A percentile compares a stretch with the other conserved stretches of the same genome.
Evolutionary conservation across 2,888 invertebrate genomes (phyloP).

Genomic region (Petrophora chlorosata): DNA sequence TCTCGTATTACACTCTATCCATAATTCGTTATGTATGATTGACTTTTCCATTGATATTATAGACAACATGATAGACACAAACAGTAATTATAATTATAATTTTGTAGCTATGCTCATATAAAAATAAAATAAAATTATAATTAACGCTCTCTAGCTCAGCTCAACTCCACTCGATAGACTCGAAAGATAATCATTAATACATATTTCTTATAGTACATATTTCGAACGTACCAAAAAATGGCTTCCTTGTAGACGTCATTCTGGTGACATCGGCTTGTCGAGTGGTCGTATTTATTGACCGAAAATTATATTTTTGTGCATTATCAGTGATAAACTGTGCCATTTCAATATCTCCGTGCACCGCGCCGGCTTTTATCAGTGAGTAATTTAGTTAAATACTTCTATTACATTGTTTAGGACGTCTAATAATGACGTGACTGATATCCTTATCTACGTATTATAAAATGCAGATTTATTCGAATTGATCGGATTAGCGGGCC

Average conservation of each 20-base stretch:
- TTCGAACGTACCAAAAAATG: slow-evolving; percentile 35
- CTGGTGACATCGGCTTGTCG: slow-evolving; percentile 48
- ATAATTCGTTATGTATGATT: too few relatives aligned
- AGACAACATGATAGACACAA: too few relatives aligned
- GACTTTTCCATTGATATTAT: too few relatives aligned
- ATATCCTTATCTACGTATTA: slow-evolving; percentile 27
- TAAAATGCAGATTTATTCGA: slow-evolving; percentile 39
- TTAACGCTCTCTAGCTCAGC: too few relatives aligned
- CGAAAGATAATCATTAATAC: too few relatives aligned
- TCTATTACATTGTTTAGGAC: slow-evolving; percentile 32
- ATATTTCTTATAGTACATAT: too few relatives aligned
- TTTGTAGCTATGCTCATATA: too few relatives aligned
- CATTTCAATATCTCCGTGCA: slow-evolving; percentile 37
- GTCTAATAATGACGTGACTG: slow-evolving; percentile 29
- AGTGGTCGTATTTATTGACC: slow-evolving; percentile 42
- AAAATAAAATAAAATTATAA: too few relatives aligned
- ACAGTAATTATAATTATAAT: too few relatives aligned
- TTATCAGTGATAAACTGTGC: slow-evolving; percentile 53
- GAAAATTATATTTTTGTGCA: slow-evolving; percentile 47
- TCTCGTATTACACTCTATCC: too few relatives aligned
- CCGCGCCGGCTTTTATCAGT: slow-evolving; percentile 49
- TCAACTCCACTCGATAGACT: too few relatives aligned
- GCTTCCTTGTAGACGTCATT: slow-evolving; percentile 47
- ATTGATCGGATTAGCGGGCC: slow-evolving; percentile 33
- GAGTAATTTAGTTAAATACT: slow-evolving; percentile 43